These are phyloP conservation scores for Stegodyphus dumicola DNA, from an alignment of 1,140 invertebrate genomes.

Conservation along the genomic window DNA sequence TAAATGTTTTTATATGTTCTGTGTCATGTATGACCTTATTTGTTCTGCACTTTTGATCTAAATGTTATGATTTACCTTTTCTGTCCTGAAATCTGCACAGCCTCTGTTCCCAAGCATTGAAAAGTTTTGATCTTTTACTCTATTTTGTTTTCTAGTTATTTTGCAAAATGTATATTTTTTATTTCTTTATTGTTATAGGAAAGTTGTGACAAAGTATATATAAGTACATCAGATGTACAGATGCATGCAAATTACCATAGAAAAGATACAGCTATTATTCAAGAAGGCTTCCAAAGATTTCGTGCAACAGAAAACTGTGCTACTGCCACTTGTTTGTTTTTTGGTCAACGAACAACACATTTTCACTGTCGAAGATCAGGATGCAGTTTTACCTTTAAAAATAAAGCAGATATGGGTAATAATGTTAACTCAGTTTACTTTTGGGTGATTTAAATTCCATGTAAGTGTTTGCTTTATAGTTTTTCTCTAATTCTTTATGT, in stretches of 20 bases:
- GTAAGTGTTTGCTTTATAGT: not conserved
- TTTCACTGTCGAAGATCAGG: conserved; percentile 92
- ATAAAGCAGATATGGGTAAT: conserved; percentile 99
- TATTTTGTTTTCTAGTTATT: not conserved
- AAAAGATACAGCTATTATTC: conserved; percentile 96
- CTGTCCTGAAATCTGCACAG: too few relatives aligned
- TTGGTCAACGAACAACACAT: conserved; percentile 95
- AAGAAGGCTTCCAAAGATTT: conserved; percentile 94
- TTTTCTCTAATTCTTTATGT: conserved; percentile 11
- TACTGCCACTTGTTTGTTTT: conserved; percentile 87
- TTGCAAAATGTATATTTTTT: not conserved
- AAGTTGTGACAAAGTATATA: conserved; percentile 97
- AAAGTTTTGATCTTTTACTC: too few relatives aligned
- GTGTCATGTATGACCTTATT: too few relatives aligned
- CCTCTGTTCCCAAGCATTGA: too few relatives aligned
- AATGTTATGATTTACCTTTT: too few relatives aligned
- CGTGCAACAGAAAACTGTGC: conserved; percentile 92
- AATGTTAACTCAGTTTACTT: not conserved
- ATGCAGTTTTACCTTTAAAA: conserved; percentile 97
- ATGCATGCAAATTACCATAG: conserved; percentile 99
- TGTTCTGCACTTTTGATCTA: too few relatives aligned
- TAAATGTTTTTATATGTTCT: too few relatives aligned
- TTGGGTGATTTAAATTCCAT: not conserved
- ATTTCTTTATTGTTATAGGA: conserved; percentile 70
- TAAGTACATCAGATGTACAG: conserved; percentile 98